Evolutionary conservation across 2,888 invertebrate species (phyloP), one percentile per base, ranked within the genome.

Genomic region (Campoletis raptor): DNA sequence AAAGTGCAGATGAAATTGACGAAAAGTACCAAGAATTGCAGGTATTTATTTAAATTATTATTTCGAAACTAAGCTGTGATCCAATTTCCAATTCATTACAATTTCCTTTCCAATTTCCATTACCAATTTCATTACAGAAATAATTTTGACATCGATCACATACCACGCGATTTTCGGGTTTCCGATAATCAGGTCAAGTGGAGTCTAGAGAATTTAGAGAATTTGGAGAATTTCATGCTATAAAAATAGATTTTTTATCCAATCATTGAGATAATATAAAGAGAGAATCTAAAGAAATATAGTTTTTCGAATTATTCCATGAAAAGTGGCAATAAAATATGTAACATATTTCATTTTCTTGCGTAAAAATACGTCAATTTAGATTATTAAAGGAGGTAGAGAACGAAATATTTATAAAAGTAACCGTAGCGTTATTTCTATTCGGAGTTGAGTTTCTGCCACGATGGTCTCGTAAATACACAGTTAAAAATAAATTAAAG

Each of bases 11-110:
- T 7, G 89, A 91, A 36, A 90, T 91, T 0, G 81, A 70, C 24
- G 80, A 30, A 2, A 93, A 93, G 77, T 90, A 92, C 83, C 84
- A 90, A 1, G 89, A 93, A 82, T 80, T 94, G 5, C 64, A 89
- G 82, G 94, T 94, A 92, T 12, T 45, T 73, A 83, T 69, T 61
- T 3, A 30, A 30, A 30, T 42, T 66, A 66, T 82, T 15, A 7
- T 30, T 30, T 15, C 4, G 12, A 61, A 48, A 48, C n/a, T 42
- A 42, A 42, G 10, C 42, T 42, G 42, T 10, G 42, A 10, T 0
- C 42, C n/a, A n/a, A n/a, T n/a, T n/a, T n/a, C n/a, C n/a, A n/a
- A n/a, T n/a, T n/a, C n/a, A n/a, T n/a, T n/a, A n/a, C n/a, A n/a
- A n/a, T n/a, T n/a, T n/a, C n/a, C n/a, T n/a, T n/a, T n/a, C n/a